phyloP scores from a whole-genome alignment of 1,140 invertebrate species.

The Adelges cooleyi region DNA sequence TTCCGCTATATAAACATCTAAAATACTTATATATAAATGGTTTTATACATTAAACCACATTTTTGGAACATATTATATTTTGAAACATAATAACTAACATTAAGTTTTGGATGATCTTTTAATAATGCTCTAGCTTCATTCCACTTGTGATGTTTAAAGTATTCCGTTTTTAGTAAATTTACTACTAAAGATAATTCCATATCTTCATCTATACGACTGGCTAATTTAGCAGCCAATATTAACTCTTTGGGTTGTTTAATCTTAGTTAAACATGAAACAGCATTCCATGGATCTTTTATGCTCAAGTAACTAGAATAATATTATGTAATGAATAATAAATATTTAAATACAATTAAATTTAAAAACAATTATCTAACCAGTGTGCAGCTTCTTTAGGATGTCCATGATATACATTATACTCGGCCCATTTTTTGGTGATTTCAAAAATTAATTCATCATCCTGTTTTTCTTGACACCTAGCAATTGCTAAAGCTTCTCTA shows the following conservation, averaged over 20 bases:
- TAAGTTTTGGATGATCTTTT: conserved; percentile 16
- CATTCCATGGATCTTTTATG: conserved; percentile 25
- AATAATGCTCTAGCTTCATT: conserved; percentile 14
- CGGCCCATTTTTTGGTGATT: conserved; percentile 34
- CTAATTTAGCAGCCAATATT: conserved; percentile 31
- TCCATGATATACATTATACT: conserved; percentile 12
- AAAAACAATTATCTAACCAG: background rate
- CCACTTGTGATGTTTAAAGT: conserved; percentile 21
- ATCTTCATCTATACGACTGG: conserved; percentile 12
- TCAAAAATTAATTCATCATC: conserved; percentile 36
- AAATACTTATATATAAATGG: no score
- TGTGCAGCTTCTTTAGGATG: conserved; percentile 17
- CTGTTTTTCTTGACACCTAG: conserved; percentile 43
- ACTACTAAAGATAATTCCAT: conserved; percentile 9
- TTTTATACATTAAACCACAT: no score
- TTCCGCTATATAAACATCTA: no score
- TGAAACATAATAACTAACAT: conserved; percentile 9
- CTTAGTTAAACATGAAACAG: conserved; percentile 30
- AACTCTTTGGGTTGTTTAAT: conserved; percentile 31
- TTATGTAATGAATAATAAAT: background rate
- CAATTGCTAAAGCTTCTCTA: conserved; percentile 51
- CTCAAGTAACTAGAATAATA: conserved; percentile 31
- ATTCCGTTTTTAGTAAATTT: conserved; percentile 14
- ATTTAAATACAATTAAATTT: no score
- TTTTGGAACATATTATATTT: no score